These are phyloP conservation scores for Virgularia gustaviana DNA, from an alignment of 92 coral and sea anemone genomes.

Conservation along the genomic window DNA sequence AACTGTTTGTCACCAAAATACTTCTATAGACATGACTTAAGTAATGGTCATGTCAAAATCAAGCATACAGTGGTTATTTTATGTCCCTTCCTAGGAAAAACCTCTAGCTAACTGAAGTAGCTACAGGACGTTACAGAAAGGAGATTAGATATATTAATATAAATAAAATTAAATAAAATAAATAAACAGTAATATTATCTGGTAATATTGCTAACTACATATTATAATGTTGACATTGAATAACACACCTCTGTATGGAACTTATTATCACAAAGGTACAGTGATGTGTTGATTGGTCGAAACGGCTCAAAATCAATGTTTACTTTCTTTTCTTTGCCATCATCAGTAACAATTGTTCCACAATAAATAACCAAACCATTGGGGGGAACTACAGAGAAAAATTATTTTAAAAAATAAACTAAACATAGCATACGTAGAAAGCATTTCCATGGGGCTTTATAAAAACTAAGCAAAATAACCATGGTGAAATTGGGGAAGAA, in stretches of 20 bases:
- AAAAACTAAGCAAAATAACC: too few species aligned
- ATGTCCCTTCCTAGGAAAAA: constrained; percentile 32
- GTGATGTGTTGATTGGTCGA: constrained; percentile 91
- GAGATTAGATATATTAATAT: neutral
- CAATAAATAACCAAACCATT: constrained; percentile 96
- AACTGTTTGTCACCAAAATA: too few species aligned
- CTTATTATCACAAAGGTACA: constrained; percentile 91
- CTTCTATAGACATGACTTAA: too few species aligned
- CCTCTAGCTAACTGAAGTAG: constrained; percentile 34
- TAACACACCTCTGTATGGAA: constrained; percentile 86
- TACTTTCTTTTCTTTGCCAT: constrained; percentile 96
- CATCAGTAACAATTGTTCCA: constrained; percentile 97
- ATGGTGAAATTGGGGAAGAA: too few species aligned
- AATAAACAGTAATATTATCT: neutral
- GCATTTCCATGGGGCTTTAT: too few species aligned
- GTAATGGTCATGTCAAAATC: too few species aligned
- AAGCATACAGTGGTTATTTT: too few species aligned
- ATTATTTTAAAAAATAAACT: neutral
- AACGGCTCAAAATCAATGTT: constrained; percentile 97
- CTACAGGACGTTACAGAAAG: constrained; percentile 47
- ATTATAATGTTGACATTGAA: neutral
- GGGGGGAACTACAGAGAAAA: constrained; percentile 65
- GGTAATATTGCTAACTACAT: neutral
- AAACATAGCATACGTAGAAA: neutral
- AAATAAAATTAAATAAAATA: neutral